Evolutionary conservation across 2,797 vertebrate genomes (phyloP), one percentile per base, ranked within the genome.

Genomic region (Cyclopterus lumpus): DNA sequence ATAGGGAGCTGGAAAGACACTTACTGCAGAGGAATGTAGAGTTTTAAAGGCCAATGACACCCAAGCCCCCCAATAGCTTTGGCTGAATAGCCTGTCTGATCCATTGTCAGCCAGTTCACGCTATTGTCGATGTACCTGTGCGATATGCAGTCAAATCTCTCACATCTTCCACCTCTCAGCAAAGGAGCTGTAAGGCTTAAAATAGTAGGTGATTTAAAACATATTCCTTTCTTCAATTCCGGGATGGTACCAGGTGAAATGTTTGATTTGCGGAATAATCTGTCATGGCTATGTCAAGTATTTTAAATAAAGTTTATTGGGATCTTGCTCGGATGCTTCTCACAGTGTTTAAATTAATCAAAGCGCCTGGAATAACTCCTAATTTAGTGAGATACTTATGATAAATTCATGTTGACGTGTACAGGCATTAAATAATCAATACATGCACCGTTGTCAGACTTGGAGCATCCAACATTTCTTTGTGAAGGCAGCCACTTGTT

Each of bases 61-160:
- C 89, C n/a, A 60, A 79, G 51, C 62, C 81, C 81, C 64, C 84
- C 81, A 88, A 88, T 85, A 89, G 89, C 86, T 84, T 80, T 55
- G 67, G 86, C 89, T 90, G 89, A 92, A 93, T 90, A 89, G 92
- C 80, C 86, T 89, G 85, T 86, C 91, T 93, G 91, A 89, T 89
- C 90, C 84, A 86, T 92, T 92, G 89, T 92, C 79, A 68, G 78
- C 18, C n/a, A 49, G 87, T 86, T 86, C 72, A 80, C 76, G 36
- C 88, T 89, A 89, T 82, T 92, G 88, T 89, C 85, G 80, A 89
- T 93, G 86, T 89, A 88, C 89, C 91, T 89, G 89, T 90, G 89
- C 88, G 91, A 89, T 88, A 91, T 73, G 88, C 80, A 82, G 74
- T 88, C 77, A 86, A 88, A 84, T 84, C 77, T 79, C 81, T 76